A percentile compares a stretch with the other conserved stretches of the same genome.
phyloP scores from a whole-genome alignment of 2,888 invertebrate genomes.

The Cephus spinipes region DNA sequence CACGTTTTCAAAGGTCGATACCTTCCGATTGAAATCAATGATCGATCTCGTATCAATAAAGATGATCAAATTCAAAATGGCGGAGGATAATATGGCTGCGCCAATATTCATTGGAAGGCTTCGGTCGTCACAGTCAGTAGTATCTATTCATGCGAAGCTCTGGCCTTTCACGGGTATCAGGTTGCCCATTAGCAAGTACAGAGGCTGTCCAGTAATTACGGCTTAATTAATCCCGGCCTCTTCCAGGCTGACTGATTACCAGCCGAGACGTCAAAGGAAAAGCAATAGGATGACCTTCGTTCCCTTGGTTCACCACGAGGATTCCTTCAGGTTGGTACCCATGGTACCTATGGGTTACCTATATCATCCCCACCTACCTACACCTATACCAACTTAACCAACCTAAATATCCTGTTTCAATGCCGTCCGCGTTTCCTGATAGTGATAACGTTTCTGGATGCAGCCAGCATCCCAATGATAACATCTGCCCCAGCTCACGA shows the following conservation, averaged over 20 bases:
- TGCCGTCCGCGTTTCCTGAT: slow-evolving; percentile 5
- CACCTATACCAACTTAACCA: too few relatives aligned
- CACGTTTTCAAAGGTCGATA: too few relatives aligned
- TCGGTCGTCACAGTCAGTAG: slow-evolving; percentile 36
- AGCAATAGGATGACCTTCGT: slow-evolving; percentile 43
- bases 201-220: slow-evolving; percentile 63
- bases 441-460: slow-evolving; percentile 6
- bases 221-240: slow-evolving; percentile 63
- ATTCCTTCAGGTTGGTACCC: too few relatives aligned
- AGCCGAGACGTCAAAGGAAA: slow-evolving; percentile 42
- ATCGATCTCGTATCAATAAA: too few relatives aligned
- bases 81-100: too few relatives aligned
- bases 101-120: slow-evolving; percentile 15
- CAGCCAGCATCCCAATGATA: slow-evolving; percentile 29
- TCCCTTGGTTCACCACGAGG: slow-evolving; percentile 6
- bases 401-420: slow-evolving; percentile 4
- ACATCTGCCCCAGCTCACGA: slow-evolving; percentile 29
- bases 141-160: slow-evolving; percentile 39
- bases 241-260: slow-evolving; percentile 57
- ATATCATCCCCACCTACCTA: too few relatives aligned
- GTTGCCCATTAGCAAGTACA: slow-evolving; percentile 59
- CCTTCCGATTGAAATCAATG: too few relatives aligned
- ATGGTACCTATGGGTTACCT: too few relatives aligned
- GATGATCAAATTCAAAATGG: too few relatives aligned
- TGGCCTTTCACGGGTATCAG: slow-evolving; percentile 63